Conservation (phyloP, 2,888 invertebrate species). For the Morpho deidamia region DNA sequence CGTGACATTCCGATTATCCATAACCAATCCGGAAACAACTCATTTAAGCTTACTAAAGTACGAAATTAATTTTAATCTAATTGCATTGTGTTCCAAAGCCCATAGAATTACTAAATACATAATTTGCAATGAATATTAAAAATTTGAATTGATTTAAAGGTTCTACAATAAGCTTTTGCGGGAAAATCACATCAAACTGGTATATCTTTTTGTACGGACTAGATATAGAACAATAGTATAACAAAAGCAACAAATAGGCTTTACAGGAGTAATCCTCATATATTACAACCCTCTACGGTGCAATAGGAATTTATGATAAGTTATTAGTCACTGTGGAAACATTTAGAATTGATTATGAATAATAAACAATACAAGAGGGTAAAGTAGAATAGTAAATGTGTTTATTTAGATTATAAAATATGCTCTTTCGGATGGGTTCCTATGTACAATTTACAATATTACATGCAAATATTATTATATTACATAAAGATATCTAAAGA, state of each 20-base stretch:
- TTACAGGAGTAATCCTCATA: slow-evolving; percentile 57
- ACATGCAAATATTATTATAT: background rate
- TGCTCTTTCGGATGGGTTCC: background rate
- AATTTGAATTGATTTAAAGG: too few species aligned
- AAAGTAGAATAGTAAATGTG: slow-evolving; percentile 42
- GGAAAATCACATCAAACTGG: slow-evolving; percentile 1
- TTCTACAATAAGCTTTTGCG: background rate
- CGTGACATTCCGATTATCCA: background rate
- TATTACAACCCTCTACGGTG: slow-evolving; percentile 66
- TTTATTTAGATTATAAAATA: background rate
- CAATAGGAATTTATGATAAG: slow-evolving; percentile 67
- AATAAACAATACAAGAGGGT: slow-evolving; percentile 64
- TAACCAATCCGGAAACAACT: background rate
- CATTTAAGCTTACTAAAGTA: background rate
- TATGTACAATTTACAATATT: background rate
- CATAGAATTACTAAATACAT: background rate
- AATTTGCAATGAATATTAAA: too few species aligned
- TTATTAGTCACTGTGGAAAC: slow-evolving; percentile 69
- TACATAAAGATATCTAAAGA: too few species aligned
- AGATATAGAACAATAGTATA: slow-evolving; percentile 26
- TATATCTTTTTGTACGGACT: too few species aligned
- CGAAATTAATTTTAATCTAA: slow-evolving; percentile 1
- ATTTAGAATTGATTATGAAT: slow-evolving; percentile 68
- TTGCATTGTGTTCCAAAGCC: slow-evolving; percentile 1
- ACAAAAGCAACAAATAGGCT: slow-evolving; percentile 47